phyloP scores from a whole-genome alignment of 1,140 invertebrate genomes.

The Uloborus diversus region DNA sequence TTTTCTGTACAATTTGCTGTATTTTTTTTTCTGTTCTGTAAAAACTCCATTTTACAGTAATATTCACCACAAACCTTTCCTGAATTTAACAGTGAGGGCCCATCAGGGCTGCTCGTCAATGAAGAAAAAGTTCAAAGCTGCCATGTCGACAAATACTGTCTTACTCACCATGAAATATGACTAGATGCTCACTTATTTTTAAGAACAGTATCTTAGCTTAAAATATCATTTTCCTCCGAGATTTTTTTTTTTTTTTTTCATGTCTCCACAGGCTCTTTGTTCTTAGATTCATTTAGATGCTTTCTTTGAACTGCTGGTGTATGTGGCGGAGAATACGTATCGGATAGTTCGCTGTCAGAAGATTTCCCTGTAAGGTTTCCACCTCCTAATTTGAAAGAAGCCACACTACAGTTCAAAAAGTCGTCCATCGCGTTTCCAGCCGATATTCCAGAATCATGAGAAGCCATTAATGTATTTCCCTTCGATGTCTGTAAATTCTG shows the following conservation, averaged over 20 bases:
- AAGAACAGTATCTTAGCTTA: too few relatives aligned
- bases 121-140: too few relatives aligned
- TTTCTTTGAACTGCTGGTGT: neutral
- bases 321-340: conserved; percentile 13
- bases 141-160: too few relatives aligned
- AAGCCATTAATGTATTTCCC: neutral
- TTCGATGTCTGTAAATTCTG: neutral
- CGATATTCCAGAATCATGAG: conserved; percentile 20
- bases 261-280: neutral
- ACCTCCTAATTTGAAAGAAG: conserved; percentile 23
- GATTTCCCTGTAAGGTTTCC: conserved; percentile 5
- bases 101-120: too few relatives aligned
- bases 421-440: neutral
- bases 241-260: neutral
- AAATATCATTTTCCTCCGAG: neutral
- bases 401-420: conserved; percentile 32
- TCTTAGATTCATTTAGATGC: neutral
- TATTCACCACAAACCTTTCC: too few relatives aligned
- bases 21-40: too few relatives aligned
- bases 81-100: too few relatives aligned
- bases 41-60: too few relatives aligned
- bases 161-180: too few relatives aligned
- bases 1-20: too few relatives aligned
- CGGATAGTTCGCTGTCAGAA: conserved; percentile 36
- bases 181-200: too few relatives aligned